Base-by-base conservation (phyloP, 2,888 invertebrate species). In the Mactromeris polynyma region DNA sequence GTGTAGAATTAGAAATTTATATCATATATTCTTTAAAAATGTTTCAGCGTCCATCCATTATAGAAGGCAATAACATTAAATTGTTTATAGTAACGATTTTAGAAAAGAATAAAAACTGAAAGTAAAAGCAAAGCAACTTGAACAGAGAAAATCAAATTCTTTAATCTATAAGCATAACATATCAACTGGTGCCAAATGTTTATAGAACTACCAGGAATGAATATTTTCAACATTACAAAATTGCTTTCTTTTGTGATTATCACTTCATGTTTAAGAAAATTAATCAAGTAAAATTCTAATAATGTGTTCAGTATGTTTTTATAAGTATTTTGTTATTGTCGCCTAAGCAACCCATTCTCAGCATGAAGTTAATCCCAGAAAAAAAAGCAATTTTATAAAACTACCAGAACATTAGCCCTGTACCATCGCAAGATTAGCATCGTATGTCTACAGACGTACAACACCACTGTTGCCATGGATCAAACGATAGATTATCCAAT, bases 351-450 rank as follows among this genome's bases (percentile, higher is more conserved):
- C 58, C n/a, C 6, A 9, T 64, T 64, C 26, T 9, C 58, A 64
- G 26, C 26, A 64, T 26, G 26, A 64, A 64, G 58, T 26, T 17
- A 36, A 73, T 73, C 73, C 14, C 17, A 73, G 87, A 73, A 33
- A 73, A 36, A 36, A 36, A 73, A 73, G 73, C 73, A 73, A 73
- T 73, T 33, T 73, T 11, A 73, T 21, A 73, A 73, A 40, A 73
- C 73, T 73, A 73, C 73, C 19, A 73, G 1, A 73, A 73, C 31
- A 73, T 19, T 4, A 17, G 17, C 73, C 14, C 73, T 33, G 73
- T 36, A 33, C 73, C 73, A 73, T 73, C 3, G 36, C 73, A 73
- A 33, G 26, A 73, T 26, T 69, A 36, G 33, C 17, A 73, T 33
- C 31, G 11, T 19, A 64, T 9, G n/a, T 64, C 26, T 9, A 3